Base-by-base conservation (phyloP, 1,140 invertebrate species). In the Conus ventricosus region DNA sequence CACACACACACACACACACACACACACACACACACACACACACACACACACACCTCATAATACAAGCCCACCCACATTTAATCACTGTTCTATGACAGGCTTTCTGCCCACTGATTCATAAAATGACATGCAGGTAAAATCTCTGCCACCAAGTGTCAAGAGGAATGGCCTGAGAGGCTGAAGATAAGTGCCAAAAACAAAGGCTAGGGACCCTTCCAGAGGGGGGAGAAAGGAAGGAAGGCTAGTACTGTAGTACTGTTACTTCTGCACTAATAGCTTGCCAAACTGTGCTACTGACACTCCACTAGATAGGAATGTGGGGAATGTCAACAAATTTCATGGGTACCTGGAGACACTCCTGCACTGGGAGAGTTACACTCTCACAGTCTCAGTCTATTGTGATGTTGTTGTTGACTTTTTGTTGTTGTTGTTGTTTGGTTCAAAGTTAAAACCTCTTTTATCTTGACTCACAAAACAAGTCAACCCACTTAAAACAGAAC, bases 251-350 rank as follows among this genome's bases (percentile, higher is more conserved):
- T 60, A 60, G 57, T 71, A 71, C 67, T 71, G 67, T 71, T 71
- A 71, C 67, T 71, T 71, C 67, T 71, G 67, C 67, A 71, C 67
- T 71, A 71, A 71, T 71, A 81, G 17, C 76, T 53, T 10, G 10
- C 51, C 51, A 81, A 53, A 55, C 80, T 54, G 53, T 54, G 80
- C 80, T 54, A 81, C 80, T 85, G 75, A 88, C 88, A 88, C 78
- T 85, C 85, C 84, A 53, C 71, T 25, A 27, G 89, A 89, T 86
- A 90, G 87, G 81, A 86, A 88, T 88, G 82, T 82, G 86, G 53
- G 23, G 27, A 76, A 76, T 84, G 63, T 67, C 76, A n/a, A 53
- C 39, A 54, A 85, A 57, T 67, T 71, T 57, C 88, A 80, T 27
- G 54, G 23, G 25, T 81, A 20, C 55, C 13, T 54, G 39, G 80